Evolutionary conservation across 1,140 invertebrate genomes (phyloP).

Genomic region (Eurytemora carolleeae): DNA sequence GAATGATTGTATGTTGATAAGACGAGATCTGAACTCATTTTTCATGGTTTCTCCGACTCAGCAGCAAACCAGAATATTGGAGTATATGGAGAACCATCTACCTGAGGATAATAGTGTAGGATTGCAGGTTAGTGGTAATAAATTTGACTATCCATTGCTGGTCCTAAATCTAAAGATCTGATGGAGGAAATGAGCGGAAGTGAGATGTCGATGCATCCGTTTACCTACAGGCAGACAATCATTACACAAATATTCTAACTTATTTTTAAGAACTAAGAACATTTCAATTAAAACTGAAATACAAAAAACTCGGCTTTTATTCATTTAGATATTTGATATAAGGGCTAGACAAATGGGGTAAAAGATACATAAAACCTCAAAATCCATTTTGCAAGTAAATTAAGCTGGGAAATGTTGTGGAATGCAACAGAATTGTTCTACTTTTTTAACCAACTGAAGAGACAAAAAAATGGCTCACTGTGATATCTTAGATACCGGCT

Average conservation of each 20-base stretch:
- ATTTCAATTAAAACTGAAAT: too few species aligned
- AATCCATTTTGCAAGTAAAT: too few species aligned
- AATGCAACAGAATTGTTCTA: too few species aligned
- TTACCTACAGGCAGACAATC: constrained; percentile 30
- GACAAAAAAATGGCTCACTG: too few species aligned
- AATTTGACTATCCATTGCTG: constrained; percentile 90
- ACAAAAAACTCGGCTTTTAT: too few species aligned
- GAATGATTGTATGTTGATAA: constrained; percentile 85
- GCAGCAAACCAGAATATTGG: constrained; percentile 80
- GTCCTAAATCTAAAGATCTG: constrained; percentile 39
- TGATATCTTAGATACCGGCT: too few species aligned
- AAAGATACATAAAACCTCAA: too few species aligned
- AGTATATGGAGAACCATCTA: constrained; percentile 74
- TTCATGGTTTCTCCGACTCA: constrained; percentile 97
- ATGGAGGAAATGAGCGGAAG: constrained; percentile 32
- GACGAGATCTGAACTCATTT: constrained; percentile 68
- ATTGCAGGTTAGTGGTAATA: constrained; percentile 42
- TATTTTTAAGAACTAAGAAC: too few species aligned
- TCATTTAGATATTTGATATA: too few species aligned
- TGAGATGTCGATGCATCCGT: constrained; percentile 28
- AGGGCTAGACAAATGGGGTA: too few species aligned
- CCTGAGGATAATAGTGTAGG: constrained; percentile 54
- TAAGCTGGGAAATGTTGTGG: too few species aligned
- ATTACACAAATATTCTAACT: not conserved
- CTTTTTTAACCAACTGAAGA: too few species aligned